phyloP scores from a whole-genome alignment of 2,797 vertebrate genomes.

The Sciurus carolinensis region DNA sequence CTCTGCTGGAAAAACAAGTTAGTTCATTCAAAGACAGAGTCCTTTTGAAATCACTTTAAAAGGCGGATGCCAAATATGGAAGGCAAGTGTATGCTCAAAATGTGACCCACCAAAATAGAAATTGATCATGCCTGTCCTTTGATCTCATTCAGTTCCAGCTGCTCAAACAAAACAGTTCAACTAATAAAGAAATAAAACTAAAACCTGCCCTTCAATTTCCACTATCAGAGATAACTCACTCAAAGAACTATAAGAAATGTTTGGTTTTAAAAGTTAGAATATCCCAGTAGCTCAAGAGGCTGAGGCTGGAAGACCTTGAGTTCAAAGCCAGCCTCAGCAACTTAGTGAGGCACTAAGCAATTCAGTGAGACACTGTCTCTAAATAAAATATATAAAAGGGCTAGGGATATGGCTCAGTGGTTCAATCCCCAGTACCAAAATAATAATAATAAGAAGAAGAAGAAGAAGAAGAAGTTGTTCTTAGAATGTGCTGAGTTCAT shows the following conservation, averaged over 20 bases:
- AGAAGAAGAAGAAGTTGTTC: neutral
- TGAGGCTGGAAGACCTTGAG: too few relatives aligned
- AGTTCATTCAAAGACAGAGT: neutral
- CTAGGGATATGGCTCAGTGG: too few relatives aligned
- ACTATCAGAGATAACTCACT: neutral
- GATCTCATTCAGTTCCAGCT: neutral
- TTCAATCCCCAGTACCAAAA: too few relatives aligned
- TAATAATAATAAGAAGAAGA: too few relatives aligned
- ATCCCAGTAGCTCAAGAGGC: too few relatives aligned
- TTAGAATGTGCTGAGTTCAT: neutral
- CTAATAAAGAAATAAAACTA: neutral
- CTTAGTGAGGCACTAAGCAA: too few relatives aligned
- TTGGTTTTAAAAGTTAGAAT: constrained; percentile 19
- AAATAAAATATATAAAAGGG: too few relatives aligned
- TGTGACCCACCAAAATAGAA: constrained; percentile 2
- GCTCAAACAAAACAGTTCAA: neutral
- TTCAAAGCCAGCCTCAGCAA: too few relatives aligned
- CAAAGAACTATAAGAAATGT: neutral
- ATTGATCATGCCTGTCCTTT: neutral
- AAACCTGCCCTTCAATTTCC: constrained; percentile 13
- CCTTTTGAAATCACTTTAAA: constrained; percentile 61
- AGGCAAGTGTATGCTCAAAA: neutral
- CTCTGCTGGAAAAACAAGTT: constrained; percentile 25
- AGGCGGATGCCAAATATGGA: neutral
- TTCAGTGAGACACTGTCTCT: too few relatives aligned